phyloP scores from a whole-genome alignment of 2,888 invertebrate species.

The Galeruca laticollis region DNA sequence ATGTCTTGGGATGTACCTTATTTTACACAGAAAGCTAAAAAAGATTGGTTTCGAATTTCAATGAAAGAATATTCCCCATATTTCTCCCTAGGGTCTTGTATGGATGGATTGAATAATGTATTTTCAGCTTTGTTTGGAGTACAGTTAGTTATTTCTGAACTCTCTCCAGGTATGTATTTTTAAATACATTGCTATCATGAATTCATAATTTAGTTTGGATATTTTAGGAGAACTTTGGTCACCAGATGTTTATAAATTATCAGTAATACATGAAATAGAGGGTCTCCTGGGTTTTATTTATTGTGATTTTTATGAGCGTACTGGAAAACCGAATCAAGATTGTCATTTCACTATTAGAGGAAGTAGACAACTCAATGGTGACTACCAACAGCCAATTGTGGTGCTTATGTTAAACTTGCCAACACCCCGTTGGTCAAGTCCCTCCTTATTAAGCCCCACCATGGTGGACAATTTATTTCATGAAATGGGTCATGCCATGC shows the following conservation, averaged over 20 bases:
- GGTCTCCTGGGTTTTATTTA: slow-evolving; percentile 78
- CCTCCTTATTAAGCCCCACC: slow-evolving; percentile 83
- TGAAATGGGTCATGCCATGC: slow-evolving; percentile 99
- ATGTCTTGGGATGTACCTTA: slow-evolving; percentile 92
- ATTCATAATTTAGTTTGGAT: too few relatives aligned
- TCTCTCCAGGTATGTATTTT: slow-evolving; percentile 67
- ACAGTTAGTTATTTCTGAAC: slow-evolving; percentile 77
- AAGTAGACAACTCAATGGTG: slow-evolving; percentile 84
- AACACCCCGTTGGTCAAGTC: slow-evolving; percentile 79
- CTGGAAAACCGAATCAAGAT: slow-evolving; percentile 95
- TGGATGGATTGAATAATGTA: slow-evolving; percentile 96
- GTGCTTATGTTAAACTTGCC: slow-evolving; percentile 92
- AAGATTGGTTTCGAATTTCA: slow-evolving; percentile 76
- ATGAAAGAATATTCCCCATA: slow-evolving; percentile 84
- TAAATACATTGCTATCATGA: neutral
- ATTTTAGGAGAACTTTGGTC: slow-evolving; percentile 75
- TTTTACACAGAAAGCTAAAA: slow-evolving; percentile 81
- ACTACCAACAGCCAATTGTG: slow-evolving; percentile 92
- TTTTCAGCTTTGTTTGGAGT: slow-evolving; percentile 88
- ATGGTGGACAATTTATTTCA: slow-evolving; percentile 98
- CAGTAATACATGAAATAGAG: slow-evolving; percentile 86
- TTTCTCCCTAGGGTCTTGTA: slow-evolving; percentile 93
- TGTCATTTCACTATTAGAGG: slow-evolving; percentile 99
- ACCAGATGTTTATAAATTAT: slow-evolving; percentile 90
- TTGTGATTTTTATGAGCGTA: slow-evolving; percentile 94